A percentile compares a stretch with the other conserved stretches of the same genome.
Evolutionary conservation across 2,113 vertebrate species (phyloP).

Genomic region (Clupea harengus): DNA sequence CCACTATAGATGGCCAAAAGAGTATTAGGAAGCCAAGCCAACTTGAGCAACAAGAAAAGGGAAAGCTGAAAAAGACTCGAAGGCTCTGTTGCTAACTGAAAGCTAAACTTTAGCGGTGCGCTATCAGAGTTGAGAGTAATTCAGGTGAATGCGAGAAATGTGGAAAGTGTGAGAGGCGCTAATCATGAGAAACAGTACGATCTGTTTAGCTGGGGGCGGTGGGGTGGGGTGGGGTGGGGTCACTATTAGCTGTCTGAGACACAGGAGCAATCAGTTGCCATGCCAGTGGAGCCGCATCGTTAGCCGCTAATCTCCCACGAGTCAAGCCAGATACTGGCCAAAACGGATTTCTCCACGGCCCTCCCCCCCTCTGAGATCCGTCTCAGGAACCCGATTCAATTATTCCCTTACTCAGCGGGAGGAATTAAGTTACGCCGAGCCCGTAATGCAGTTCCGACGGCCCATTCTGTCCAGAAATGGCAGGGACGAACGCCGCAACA

Average conservation of each 20-base stretch:
- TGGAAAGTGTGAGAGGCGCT: not conserved
- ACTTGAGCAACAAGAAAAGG: not conserved
- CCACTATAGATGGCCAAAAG: not conserved
- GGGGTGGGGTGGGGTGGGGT: not conserved
- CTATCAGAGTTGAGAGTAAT: not conserved
- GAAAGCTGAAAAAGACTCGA: not conserved
- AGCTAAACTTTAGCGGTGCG: not conserved
- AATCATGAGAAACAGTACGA: slow-evolving; percentile 4
- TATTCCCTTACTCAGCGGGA: slow-evolving; percentile 90
- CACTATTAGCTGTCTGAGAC: slow-evolving; percentile 62
- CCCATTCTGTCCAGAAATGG: slow-evolving; percentile 54
- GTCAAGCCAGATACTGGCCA: slow-evolving; percentile 73
- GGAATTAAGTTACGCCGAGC: slow-evolving; percentile 87
- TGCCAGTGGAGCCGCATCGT: slow-evolving; percentile 47
- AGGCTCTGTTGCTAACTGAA: not conserved
- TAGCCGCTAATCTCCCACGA: slow-evolving; percentile 75
- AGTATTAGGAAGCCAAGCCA: not conserved
- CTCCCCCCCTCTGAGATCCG: slow-evolving; percentile 79
- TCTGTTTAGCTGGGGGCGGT: not conserved
- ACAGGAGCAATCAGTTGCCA: slow-evolving; percentile 54
- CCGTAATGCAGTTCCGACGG: slow-evolving; percentile 81
- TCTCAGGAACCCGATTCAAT: slow-evolving; percentile 90
- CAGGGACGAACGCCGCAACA: slow-evolving; percentile 19
- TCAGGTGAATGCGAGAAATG: not conserved
- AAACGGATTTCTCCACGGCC: slow-evolving; percentile 75